Evolutionary conservation across 2,113 vertebrate species (phyloP).

Genomic region (Castor canadensis): DNA sequence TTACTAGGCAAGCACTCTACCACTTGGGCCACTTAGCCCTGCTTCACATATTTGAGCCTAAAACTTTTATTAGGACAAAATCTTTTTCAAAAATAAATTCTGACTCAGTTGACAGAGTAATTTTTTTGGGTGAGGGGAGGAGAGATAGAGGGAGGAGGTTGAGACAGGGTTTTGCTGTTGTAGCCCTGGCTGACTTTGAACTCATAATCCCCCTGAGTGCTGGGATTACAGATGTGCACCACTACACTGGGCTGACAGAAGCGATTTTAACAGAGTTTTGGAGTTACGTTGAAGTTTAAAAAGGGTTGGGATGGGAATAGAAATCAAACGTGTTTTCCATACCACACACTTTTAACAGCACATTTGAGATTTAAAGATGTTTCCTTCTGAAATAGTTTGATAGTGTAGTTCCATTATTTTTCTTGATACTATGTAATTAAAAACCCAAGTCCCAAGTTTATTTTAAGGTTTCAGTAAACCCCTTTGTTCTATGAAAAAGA

Average conservation of each 20-base stretch:
- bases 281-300: not conserved
- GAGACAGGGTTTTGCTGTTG: not conserved
- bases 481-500: constrained; percentile 41
- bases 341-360: not conserved
- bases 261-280: not conserved
- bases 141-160: too few species aligned
- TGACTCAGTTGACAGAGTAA: not conserved
- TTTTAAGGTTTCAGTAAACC: constrained; percentile 34
- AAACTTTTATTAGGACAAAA: constrained; percentile 27
- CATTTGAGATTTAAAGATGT: constrained; percentile 32
- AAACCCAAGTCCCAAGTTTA: constrained; percentile 38
- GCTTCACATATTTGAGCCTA: too few species aligned
- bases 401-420: constrained; percentile 55
- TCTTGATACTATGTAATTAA: constrained; percentile 50
- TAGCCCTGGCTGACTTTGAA: not conserved
- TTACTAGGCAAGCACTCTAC: too few species aligned
- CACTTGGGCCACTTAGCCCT: too few species aligned
- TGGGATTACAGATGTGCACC: not conserved
- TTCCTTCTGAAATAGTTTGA: constrained; percentile 50
- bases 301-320: not conserved
- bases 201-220: not conserved
- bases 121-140: too few species aligned
- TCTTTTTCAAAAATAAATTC: not conserved
- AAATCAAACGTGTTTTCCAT: constrained; percentile 47
- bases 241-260: not conserved